Evolutionary conservation across 1,140 invertebrate species (phyloP).

Genomic region (Leptinotarsa defecta): DNA sequence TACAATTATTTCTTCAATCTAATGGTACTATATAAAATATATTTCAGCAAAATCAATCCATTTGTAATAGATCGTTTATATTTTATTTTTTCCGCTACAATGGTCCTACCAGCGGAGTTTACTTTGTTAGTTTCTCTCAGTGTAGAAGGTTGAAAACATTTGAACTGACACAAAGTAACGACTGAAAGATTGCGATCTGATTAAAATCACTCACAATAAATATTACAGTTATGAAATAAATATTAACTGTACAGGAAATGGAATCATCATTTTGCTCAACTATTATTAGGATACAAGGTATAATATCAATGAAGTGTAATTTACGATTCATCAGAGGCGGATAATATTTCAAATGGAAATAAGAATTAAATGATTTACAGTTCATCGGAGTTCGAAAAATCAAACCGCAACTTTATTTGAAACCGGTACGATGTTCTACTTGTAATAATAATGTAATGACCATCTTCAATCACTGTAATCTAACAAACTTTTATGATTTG

Average conservation of each 20-base stretch:
- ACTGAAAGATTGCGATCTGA: not conserved
- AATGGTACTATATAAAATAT: no score
- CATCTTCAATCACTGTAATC: not conserved
- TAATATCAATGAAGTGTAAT: conserved; percentile 2
- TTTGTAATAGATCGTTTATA: no score
- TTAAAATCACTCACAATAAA: conserved; percentile 7
- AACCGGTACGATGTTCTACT: conserved; percentile 5
- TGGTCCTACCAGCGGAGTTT: no score
- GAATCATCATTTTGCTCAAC: conserved; percentile 5
- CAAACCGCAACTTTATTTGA: not conserved
- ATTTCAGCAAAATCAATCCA: no score
- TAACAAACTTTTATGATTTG: not conserved
- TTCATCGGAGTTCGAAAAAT: not conserved
- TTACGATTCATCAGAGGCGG: conserved; percentile 7
- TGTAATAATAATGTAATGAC: not conserved
- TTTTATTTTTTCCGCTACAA: no score
- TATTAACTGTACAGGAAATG: conserved; percentile 3
- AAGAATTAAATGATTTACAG: conserved; percentile 1
- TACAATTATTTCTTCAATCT: no score
- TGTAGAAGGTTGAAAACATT: no score
- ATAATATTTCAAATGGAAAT: conserved; percentile 9
- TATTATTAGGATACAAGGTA: conserved; percentile 6
- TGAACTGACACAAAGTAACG: no score
- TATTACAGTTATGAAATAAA: conserved; percentile 9
- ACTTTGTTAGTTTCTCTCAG: no score